Evolutionary conservation across 2,888 invertebrate genomes (phyloP).

Genomic region (Agrotis ipsilon): DNA sequence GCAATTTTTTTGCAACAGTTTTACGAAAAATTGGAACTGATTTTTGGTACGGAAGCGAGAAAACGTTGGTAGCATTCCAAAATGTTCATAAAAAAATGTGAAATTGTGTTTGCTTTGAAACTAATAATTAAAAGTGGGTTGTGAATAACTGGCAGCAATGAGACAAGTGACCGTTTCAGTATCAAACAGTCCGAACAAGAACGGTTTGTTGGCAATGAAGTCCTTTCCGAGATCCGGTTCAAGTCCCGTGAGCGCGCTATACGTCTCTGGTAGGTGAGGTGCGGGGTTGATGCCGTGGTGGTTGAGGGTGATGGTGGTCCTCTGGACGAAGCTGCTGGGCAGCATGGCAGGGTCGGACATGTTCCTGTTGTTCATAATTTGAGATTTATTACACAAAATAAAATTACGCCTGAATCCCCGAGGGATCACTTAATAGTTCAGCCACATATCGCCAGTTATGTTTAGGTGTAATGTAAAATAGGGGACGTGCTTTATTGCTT

Average conservation of each 20-base stretch:
- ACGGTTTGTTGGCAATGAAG: slow-evolving; percentile 55
- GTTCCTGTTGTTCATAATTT: slow-evolving; percentile 46
- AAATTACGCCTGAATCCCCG: too few relatives aligned
- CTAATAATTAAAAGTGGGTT: slow-evolving; percentile 42
- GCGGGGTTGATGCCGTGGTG: slow-evolving; percentile 41
- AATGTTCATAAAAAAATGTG: background rate
- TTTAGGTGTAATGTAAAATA: too few relatives aligned
- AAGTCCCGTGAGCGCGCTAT: slow-evolving; percentile 52
- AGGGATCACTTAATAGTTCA: too few relatives aligned
- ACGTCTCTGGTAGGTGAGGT: slow-evolving; percentile 16
- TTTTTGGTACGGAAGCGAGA: too few relatives aligned
- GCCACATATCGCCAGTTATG: too few relatives aligned
- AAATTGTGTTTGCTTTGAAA: too few relatives aligned
- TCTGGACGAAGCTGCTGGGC: slow-evolving; percentile 60
- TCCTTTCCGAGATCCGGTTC: slow-evolving; percentile 42
- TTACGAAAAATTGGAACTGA: too few relatives aligned
- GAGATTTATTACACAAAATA: background rate
- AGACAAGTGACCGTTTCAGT: slow-evolving; percentile 32
- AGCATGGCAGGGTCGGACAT: slow-evolving; percentile 60
- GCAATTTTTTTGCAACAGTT: too few relatives aligned
- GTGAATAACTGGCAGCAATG: slow-evolving; percentile 18
- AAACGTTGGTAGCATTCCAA: background rate
- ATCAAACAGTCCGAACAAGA: slow-evolving; percentile 54
- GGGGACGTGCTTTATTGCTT: too few relatives aligned
- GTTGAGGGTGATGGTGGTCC: slow-evolving; percentile 57